phyloP scores from a whole-genome alignment of 2,888 invertebrate genomes.

The Patella ulyssiponensis region DNA sequence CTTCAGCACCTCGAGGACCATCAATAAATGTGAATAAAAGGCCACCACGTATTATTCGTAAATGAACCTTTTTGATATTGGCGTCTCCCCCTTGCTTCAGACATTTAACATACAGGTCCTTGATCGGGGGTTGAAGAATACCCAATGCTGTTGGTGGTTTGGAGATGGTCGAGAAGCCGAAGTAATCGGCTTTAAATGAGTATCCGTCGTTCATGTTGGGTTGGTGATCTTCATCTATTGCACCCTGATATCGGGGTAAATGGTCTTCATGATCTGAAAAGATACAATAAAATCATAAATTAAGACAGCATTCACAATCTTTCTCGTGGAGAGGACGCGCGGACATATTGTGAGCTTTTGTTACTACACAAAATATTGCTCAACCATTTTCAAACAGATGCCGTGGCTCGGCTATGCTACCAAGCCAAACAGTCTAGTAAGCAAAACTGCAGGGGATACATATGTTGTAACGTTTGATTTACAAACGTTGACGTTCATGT shows the following conservation, averaged over 20 bases:
- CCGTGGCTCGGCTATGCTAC: no score
- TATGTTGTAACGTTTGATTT: no score
- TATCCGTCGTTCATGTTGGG: conserved; percentile 36
- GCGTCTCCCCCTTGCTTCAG: conserved; percentile 74
- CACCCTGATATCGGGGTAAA: neutral
- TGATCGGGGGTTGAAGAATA: conserved; percentile 96
- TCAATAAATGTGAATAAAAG: conserved; percentile 94
- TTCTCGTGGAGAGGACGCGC: no score
- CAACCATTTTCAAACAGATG: no score
- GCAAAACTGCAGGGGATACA: no score
- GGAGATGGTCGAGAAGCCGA: conserved; percentile 96
- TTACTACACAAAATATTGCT: no score
- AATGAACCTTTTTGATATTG: conserved; percentile 49
- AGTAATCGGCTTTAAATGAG: conserved; percentile 94
- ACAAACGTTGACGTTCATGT: no score
- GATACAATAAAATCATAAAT: neutral
- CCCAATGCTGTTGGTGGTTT: conserved; percentile 98
- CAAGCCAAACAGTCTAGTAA: no score
- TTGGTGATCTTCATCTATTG: neutral
- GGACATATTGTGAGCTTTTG: no score
- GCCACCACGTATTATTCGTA: conserved; percentile 88
- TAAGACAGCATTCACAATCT: neutral
- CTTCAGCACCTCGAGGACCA: conserved; percentile 90
- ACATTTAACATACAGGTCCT: conserved; percentile 95
- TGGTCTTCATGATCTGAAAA: conserved; percentile 2